phyloP scores from a whole-genome alignment of 2,113 vertebrate genomes.

The Orthochromis indermauri region DNA sequence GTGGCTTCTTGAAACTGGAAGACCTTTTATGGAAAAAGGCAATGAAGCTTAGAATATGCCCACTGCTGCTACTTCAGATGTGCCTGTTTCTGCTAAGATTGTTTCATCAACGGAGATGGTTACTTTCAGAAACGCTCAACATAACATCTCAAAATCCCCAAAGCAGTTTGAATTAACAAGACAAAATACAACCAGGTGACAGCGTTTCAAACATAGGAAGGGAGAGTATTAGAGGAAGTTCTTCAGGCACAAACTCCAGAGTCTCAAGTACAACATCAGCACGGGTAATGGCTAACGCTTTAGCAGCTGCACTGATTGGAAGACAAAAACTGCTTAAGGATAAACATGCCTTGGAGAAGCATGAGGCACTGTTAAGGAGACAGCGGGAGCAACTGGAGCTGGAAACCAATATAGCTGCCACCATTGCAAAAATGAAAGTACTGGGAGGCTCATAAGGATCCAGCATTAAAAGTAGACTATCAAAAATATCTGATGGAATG shows the following conservation, averaged over 20 bases:
- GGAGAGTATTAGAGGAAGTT: neutral
- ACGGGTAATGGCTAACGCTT: rapidly evolving
- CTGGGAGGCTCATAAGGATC: neutral
- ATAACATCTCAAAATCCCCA: neutral
- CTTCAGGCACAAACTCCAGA: neutral
- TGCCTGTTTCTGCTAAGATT: neutral
- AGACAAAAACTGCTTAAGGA: neutral
- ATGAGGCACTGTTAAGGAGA: neutral
- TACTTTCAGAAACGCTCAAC: neutral
- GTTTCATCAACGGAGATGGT: neutral
- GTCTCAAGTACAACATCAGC: neutral
- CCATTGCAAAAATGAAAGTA: neutral
- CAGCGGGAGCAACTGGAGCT: neutral
- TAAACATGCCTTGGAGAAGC: neutral
- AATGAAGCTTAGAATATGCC: neutral
- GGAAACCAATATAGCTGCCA: neutral
- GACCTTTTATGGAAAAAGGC: neutral
- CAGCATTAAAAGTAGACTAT: neutral
- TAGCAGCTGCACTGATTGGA: neutral
- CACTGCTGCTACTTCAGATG: neutral
- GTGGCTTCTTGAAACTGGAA: neutral
- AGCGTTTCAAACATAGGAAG: neutral
- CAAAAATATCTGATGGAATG: neutral
- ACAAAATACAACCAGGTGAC: neutral
- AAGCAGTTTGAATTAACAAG: neutral